A percentile compares a stretch with the other conserved stretches of the same genome.
These are phyloP conservation scores for Chaenocephalus aceratus DNA, from an alignment of 2,113 vertebrate species.

Conservation along the genomic window DNA sequence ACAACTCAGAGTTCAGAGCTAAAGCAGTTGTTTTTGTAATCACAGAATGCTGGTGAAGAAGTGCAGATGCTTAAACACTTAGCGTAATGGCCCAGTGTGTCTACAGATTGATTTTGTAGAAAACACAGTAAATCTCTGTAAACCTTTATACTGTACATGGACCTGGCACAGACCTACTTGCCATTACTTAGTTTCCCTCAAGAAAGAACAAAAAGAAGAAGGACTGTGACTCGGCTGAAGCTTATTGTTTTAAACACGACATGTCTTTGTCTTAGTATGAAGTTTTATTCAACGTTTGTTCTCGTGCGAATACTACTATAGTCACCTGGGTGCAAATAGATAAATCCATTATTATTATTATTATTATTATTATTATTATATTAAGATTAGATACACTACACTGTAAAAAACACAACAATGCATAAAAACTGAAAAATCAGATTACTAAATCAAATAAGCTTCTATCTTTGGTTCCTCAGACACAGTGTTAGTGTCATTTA, in stretches of 20 bases:
- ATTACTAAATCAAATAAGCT: not conserved
- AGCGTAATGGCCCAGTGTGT: conserved; percentile 22
- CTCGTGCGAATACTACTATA: not conserved
- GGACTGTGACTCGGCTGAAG: not conserved
- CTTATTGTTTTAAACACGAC: not conserved
- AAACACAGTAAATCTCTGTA: conserved; percentile 16
- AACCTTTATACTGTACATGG: not conserved
- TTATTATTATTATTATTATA: too few species aligned
- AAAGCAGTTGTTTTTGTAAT: not conserved
- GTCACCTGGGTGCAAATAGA: too few species aligned
- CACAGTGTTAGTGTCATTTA: not conserved
- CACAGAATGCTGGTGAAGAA: not conserved
- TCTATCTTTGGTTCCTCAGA: not conserved
- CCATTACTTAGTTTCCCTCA: not conserved
- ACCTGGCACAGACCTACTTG: not conserved
- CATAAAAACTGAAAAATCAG: too few species aligned
- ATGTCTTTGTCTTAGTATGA: not conserved
- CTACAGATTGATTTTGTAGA: conserved; percentile 23
- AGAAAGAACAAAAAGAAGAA: not conserved
- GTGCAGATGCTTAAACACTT: conserved; percentile 12
- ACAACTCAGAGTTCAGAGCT: not conserved
- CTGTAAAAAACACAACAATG: too few species aligned
- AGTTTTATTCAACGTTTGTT: conserved; percentile 2
- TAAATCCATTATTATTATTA: too few species aligned
- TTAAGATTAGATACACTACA: too few species aligned